These are phyloP conservation scores for Luehdorfia chinensis DNA, from an alignment of 1,140 invertebrate species.

Conservation along the genomic window DNA sequence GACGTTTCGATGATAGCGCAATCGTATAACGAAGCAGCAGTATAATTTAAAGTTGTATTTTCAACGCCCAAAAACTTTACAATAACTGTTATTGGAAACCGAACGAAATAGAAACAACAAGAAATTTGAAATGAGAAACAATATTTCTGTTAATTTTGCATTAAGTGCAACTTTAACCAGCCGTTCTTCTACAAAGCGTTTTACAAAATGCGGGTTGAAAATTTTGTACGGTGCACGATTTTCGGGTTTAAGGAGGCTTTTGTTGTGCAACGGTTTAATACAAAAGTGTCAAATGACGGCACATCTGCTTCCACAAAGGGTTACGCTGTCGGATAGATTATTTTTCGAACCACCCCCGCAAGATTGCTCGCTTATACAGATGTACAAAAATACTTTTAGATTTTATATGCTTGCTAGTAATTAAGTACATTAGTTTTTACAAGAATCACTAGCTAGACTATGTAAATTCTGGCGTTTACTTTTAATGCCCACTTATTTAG, in stretches of 20 bases:
- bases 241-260: slow-evolving; percentile 73
- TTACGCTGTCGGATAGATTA: slow-evolving; percentile 72
- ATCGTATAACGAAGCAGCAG: slow-evolving; percentile 33
- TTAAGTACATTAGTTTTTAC: no score
- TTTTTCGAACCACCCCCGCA: slow-evolving; percentile 72
- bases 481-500: not conserved
- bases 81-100: slow-evolving; percentile 14
- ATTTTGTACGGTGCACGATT: slow-evolving; percentile 69
- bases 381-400: slow-evolving; percentile 43
- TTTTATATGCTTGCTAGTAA: no score
- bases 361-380: slow-evolving; percentile 74
- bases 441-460: slow-evolving; percentile 25
- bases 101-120: slow-evolving; percentile 2
- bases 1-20: slow-evolving; percentile 64
- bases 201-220: slow-evolving; percentile 70
- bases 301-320: slow-evolving; percentile 75
- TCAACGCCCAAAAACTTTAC: slow-evolving; percentile 3
- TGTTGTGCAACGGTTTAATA: slow-evolving; percentile 77
- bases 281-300: slow-evolving; percentile 77
- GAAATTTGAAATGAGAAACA: slow-evolving; percentile 4
- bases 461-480: not conserved
- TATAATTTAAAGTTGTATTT: slow-evolving; percentile 17
- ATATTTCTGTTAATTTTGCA: slow-evolving; percentile 21
- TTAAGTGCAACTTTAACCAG: slow-evolving; percentile 25
- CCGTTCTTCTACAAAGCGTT: slow-evolving; percentile 39